phyloP scores from a whole-genome alignment of 2,113 vertebrate species.

The Motacilla tschutschensis region DNA sequence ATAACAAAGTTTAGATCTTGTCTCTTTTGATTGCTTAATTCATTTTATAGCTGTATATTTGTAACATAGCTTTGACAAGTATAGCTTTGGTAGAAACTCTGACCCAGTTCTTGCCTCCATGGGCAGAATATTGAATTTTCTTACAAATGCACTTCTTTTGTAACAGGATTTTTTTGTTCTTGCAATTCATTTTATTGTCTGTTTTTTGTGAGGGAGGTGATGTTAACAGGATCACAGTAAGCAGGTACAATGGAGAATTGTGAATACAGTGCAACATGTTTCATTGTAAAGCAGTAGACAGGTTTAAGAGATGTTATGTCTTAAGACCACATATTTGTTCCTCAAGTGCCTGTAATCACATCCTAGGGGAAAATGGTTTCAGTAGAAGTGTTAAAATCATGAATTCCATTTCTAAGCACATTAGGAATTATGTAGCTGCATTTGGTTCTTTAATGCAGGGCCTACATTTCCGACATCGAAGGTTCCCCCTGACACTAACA shows the following conservation, averaged over 20 bases:
- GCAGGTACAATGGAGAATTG: background rate
- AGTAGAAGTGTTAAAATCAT: background rate
- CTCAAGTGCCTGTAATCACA: background rate
- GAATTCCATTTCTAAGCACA: background rate
- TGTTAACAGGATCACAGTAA: background rate
- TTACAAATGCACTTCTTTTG: background rate
- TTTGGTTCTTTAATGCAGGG: background rate
- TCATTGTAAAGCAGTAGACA: background rate
- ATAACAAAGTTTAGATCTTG: conserved; percentile 57
- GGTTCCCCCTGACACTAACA: background rate
- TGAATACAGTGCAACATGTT: background rate
- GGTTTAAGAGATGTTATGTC: background rate
- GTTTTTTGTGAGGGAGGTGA: conserved; percentile 8
- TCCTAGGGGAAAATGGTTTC: background rate
- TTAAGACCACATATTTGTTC: background rate
- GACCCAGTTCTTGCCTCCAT: conserved; percentile 13
- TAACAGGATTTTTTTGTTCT: conserved; percentile 17
- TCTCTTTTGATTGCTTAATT: conserved; percentile 52
- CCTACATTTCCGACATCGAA: background rate
- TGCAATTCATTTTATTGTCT: conserved; percentile 27
- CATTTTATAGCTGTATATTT: conserved; percentile 41
- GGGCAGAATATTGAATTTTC: conserved; percentile 35
- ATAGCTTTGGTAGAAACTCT: conserved; percentile 26
- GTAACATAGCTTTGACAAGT: conserved; percentile 15
- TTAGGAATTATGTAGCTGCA: background rate